These are phyloP conservation scores for Meta bourneti DNA, from an alignment of 2,888 invertebrate genomes.

Conservation along the genomic window DNA sequence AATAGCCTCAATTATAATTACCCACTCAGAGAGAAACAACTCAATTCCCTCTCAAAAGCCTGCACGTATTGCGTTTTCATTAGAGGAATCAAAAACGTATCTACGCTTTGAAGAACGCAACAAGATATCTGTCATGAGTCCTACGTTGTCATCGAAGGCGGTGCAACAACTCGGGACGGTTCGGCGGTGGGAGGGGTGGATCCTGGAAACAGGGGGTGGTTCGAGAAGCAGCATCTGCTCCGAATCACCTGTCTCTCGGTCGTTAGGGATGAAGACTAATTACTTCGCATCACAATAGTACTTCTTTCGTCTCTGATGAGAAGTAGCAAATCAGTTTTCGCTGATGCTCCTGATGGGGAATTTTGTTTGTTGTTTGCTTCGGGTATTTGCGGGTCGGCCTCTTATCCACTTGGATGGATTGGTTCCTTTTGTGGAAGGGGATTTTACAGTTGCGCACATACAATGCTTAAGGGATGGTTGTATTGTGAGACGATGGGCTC, in stretches of 20 bases:
- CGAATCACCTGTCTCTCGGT: conserved; percentile 39
- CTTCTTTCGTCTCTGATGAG: conserved; percentile 32
- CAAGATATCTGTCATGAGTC: no score
- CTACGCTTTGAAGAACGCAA: neutral
- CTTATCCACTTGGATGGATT: neutral
- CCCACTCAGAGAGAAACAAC: neutral
- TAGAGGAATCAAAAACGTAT: neutral
- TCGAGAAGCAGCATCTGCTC: conserved; percentile 24
- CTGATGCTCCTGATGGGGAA: neutral
- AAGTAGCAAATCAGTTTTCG: conserved; percentile 5
- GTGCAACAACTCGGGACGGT: neutral
- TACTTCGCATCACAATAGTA: conserved; percentile 18
- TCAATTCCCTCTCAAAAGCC: neutral
- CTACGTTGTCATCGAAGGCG: neutral
- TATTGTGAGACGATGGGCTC: no score
- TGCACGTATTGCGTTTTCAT: neutral
- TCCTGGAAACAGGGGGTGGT: neutral
- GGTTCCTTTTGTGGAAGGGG: neutral
- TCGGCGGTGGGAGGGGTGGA: neutral
- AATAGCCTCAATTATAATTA: neutral
- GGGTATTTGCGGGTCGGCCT: neutral
- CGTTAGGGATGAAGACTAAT: conserved; percentile 53
- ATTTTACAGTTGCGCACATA: neutral
- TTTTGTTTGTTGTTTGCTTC: conserved; percentile 19
- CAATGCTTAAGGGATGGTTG: no score